phyloP scores from a whole-genome alignment of 2,797 vertebrate genomes.

The Cynodonichthys magdalenae region DNA sequence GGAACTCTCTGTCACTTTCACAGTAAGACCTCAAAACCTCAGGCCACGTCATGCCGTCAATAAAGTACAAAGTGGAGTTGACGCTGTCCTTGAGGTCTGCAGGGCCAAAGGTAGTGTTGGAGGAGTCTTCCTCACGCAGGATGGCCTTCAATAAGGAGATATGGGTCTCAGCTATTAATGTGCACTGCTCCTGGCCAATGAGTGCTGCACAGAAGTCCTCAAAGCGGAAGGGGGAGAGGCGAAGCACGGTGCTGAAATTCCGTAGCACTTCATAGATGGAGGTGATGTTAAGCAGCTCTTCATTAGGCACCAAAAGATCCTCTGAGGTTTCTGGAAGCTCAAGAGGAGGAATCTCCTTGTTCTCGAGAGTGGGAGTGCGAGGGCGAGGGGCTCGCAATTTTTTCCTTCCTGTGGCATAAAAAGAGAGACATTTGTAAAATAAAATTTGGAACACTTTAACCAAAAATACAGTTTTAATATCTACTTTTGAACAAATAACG shows the following conservation, averaged over 20 bases:
- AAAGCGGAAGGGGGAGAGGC: slow-evolving; percentile 96
- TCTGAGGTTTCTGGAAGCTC: slow-evolving; percentile 92
- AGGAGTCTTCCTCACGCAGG: slow-evolving; percentile 96
- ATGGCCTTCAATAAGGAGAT: slow-evolving; percentile 94
- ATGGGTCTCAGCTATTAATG: slow-evolving; percentile 96
- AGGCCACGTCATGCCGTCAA: slow-evolving; percentile 98
- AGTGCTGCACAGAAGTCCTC: slow-evolving; percentile 98
- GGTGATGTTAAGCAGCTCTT: slow-evolving; percentile 92
- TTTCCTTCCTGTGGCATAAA: slow-evolving; percentile 83
- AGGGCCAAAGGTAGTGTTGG: slow-evolving; percentile 97
- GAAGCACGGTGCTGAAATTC: slow-evolving; percentile 95
- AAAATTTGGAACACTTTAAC: neutral
- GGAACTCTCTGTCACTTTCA: slow-evolving; percentile 95
- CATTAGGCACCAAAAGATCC: slow-evolving; percentile 92
- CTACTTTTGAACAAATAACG: no score
- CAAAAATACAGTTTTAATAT: no score
- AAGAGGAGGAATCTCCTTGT: slow-evolving; percentile 92
- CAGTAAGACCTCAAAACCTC: slow-evolving; percentile 98
- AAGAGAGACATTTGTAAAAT: neutral
- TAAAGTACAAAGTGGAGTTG: slow-evolving; percentile 97
- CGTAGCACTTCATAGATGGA: slow-evolving; percentile 96
- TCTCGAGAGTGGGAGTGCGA: slow-evolving; percentile 92
- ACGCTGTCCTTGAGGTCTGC: slow-evolving; percentile 98
- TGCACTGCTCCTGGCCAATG: slow-evolving; percentile 96
- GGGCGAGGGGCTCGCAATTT: slow-evolving; percentile 87